A percentile compares a stretch with the other conserved stretches of the same genome.
Conservation (phyloP, 1,140 invertebrate species). For the Aphidius gifuensis region DNA sequence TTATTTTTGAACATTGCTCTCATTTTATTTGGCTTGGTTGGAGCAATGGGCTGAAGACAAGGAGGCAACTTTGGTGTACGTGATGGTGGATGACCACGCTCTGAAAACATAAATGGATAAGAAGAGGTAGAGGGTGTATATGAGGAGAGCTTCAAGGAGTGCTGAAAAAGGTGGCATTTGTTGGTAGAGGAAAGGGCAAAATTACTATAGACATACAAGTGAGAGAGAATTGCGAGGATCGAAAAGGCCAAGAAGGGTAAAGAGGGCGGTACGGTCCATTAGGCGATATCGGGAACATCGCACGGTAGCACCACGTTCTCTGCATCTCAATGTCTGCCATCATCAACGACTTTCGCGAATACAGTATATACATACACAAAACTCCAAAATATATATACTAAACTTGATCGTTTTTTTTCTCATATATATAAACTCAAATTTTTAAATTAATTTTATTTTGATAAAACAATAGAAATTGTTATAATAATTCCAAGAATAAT, state of each 20-base stretch:
- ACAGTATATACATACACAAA: background rate
- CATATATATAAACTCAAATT: no score
- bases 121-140: slow-evolving; percentile 15
- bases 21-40: background rate
- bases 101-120: slow-evolving; percentile 19
- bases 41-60: background rate
- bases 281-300: slow-evolving; percentile 56
- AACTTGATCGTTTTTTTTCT: no score
- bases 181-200: slow-evolving; percentile 20
- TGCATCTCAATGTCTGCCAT: slow-evolving; percentile 53
- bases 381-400: no score
- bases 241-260: slow-evolving; percentile 34
- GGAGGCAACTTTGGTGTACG: background rate
- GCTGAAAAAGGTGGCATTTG: slow-evolving; percentile 35
- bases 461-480: no score
- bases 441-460: no score
- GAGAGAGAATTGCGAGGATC: slow-evolving; percentile 27
- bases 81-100: slow-evolving; percentile 2
- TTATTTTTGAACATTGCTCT: background rate
- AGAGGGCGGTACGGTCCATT: slow-evolving; percentile 50
- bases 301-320: slow-evolving; percentile 56
- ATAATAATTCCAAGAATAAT: no score
- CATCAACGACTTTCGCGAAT: slow-evolving; percentile 25
- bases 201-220: slow-evolving; percentile 20
- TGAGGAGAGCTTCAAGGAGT: slow-evolving; percentile 25